Evolutionary conservation across 2,888 invertebrate genomes (phyloP), one percentile per base, ranked within the genome.

Genomic region (Xestia c-nigrum): DNA sequence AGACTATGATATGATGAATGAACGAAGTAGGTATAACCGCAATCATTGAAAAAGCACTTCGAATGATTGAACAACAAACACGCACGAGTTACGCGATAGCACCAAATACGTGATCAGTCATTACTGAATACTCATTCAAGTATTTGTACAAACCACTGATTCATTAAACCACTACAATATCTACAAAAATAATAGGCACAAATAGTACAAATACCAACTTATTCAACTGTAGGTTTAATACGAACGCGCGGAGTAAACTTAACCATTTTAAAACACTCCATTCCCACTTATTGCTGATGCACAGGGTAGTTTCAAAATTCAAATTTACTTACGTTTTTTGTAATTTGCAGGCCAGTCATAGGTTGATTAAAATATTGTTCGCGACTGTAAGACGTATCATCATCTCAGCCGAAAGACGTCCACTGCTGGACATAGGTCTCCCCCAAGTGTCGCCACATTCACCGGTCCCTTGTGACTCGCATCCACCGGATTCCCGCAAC

Each of bases 131-230:
- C 46, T 43, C n/a, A 72, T 78, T 72, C 46, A 79, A 31, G 16
- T 64, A 19, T 67, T 43, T 50, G 46, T 31, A 63, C 24, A 10
- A 21, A 68, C 46, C 24, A 21, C 43, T 69, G 73, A 73, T 66
- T 80, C 64, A 80, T 70, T 21, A 57, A 55, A 77, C 24, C 50
- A 38, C 40, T 16, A 0, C 4, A 61, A 38, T 66, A 64, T 52
- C 46, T 59, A 52, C 57, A 50, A n/a, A n/a, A n/a, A n/a, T 43
- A 47, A 52, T 66, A 31, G 40, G 9, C 59, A 74, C 61, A n/a
- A 74, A 75, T 31, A 57, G 16, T 38, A 70, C 61, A 75, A 81
- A 81, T 76, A 76, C 59, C 52, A 46, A 72, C 24, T 77, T 72
- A 75, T 55, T 77, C 84, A 81, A 76, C 63, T n/a, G 5, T 38